Evolutionary conservation across 2,113 vertebrate genomes (phyloP).

Genomic region (Colius striatus): DNA sequence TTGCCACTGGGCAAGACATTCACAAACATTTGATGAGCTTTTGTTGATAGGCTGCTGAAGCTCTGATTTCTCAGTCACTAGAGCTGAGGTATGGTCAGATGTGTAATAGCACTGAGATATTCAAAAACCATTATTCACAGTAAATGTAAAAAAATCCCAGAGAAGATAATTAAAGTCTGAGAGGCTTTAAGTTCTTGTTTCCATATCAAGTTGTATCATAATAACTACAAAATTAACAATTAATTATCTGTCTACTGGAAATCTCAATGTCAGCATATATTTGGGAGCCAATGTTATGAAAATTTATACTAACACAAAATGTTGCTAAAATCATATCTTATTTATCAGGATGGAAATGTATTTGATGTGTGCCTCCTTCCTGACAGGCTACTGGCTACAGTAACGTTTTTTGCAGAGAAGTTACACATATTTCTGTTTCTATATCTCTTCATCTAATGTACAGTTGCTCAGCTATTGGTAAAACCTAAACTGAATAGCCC

Average conservation of each 20-base stretch:
- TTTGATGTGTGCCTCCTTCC: background rate
- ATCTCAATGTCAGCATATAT: background rate
- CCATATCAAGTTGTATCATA: background rate
- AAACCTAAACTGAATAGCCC: background rate
- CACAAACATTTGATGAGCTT: background rate
- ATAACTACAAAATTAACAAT: background rate
- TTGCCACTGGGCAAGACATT: constrained; percentile 16
- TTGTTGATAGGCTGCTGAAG: background rate
- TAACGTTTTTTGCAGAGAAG: background rate
- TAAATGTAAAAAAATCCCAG: background rate
- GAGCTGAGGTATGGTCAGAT: background rate
- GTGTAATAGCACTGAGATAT: background rate
- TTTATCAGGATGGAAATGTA: background rate
- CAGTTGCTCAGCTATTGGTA: background rate
- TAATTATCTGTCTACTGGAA: background rate
- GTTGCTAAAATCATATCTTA: background rate
- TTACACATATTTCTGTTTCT: background rate
- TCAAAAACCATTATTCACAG: background rate
- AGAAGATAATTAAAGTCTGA: background rate
- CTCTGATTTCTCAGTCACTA: background rate
- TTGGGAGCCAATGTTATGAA: background rate
- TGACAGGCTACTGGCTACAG: background rate
- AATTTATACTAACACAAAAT: background rate
- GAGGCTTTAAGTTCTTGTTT: background rate
- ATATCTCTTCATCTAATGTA: background rate